A percentile compares a stretch with the other conserved stretches of the same genome.
phyloP scores from a whole-genome alignment of 2,888 invertebrate species.

The Operophtera brumata region DNA sequence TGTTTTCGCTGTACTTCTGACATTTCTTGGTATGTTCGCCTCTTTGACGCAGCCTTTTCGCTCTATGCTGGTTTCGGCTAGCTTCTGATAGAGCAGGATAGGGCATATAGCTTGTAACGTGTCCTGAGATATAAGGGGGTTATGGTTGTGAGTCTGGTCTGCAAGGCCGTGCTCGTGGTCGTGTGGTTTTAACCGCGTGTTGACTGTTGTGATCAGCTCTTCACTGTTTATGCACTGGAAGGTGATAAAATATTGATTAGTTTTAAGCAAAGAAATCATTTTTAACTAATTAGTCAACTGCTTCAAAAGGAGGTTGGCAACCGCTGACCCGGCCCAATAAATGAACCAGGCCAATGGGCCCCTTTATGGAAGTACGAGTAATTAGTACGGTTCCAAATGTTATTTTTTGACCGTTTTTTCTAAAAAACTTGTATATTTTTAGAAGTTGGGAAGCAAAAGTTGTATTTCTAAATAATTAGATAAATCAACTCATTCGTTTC shows the following conservation, averaged over 20 bases:
- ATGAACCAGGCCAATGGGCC: too few species aligned
- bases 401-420: too few species aligned
- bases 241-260: background rate
- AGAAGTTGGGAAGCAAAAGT: too few species aligned
- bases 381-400: too few species aligned
- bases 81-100: constrained; percentile 83
- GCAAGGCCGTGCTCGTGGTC: constrained; percentile 45
- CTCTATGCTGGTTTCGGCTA: constrained; percentile 77
- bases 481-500: too few species aligned
- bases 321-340: too few species aligned
- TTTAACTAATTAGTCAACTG: too few species aligned
- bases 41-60: constrained; percentile 80
- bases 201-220: constrained; percentile 67
- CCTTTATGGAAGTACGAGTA: too few species aligned
- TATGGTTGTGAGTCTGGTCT: constrained; percentile 44
- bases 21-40: constrained; percentile 35
- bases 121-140: constrained; percentile 48
- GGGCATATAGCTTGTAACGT: constrained; percentile 83
- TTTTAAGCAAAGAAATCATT: too few species aligned
- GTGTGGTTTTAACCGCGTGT: constrained; percentile 62
- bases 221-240: constrained; percentile 76
- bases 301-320: too few species aligned
- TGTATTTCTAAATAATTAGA: too few species aligned
- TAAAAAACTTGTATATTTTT: too few species aligned
- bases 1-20: constrained; percentile 6